A percentile compares a stretch with the other conserved stretches of the same genome.
phyloP scores from a whole-genome alignment of 2,113 vertebrate genomes.

The Amphilophus citrinellus region DNA sequence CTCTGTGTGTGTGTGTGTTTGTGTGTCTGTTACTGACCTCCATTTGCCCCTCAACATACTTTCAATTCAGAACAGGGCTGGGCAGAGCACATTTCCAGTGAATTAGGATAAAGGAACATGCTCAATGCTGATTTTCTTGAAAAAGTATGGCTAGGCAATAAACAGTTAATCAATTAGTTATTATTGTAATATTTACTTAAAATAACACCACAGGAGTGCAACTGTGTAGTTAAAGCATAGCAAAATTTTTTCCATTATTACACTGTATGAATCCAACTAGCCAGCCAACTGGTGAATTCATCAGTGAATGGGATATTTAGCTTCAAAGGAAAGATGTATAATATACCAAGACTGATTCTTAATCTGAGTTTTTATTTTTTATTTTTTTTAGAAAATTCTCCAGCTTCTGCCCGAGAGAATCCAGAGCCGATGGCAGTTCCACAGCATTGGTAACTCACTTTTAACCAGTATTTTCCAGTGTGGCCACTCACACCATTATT shows the following conservation, averaged over 20 bases:
- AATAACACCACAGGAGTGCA: not conserved
- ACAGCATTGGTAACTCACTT: slow-evolving; percentile 92
- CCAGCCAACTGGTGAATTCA: not conserved
- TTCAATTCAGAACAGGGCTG: slow-evolving; percentile 19
- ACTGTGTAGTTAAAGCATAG: not conserved
- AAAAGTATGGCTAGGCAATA: not conserved
- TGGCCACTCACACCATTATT: not conserved
- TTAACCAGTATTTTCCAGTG: not conserved
- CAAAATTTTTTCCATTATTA: not conserved
- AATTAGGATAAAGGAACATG: not conserved
- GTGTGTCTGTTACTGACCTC: slow-evolving; percentile 34
- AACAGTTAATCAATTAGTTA: not conserved
- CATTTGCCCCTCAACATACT: slow-evolving; percentile 1
- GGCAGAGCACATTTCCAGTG: not conserved
- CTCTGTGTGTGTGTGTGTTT: not conserved
- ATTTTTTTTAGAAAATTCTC: slow-evolving; percentile 91
- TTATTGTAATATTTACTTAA: not conserved
- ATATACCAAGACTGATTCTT: not conserved
- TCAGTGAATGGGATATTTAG: not conserved
- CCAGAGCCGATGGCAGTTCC: slow-evolving; percentile 98
- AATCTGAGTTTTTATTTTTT: not conserved
- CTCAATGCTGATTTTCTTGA: not conserved
- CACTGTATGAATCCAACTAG: not conserved
- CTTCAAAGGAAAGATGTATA: too few relatives aligned
- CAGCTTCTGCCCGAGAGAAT: slow-evolving; percentile 97